phyloP scores from a whole-genome alignment of 2,797 vertebrate species.

The Bradypodion ventrale region DNA sequence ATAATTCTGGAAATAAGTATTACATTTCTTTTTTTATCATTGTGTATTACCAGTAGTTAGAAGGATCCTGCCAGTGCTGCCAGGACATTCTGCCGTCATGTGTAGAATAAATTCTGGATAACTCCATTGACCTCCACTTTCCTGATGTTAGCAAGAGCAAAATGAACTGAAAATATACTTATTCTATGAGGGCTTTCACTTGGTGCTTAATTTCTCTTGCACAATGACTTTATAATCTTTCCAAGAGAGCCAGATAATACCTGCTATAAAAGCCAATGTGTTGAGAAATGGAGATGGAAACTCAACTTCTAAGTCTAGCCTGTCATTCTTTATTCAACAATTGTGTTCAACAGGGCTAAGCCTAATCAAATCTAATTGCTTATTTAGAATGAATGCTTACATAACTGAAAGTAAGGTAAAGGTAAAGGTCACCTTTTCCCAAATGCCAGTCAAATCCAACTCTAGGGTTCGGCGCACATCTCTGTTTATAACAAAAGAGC shows the following conservation, averaged over 20 bases:
- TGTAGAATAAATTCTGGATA: constrained; percentile 33
- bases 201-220: background rate
- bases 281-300: background rate
- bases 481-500: too few relatives aligned
- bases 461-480: too few relatives aligned
- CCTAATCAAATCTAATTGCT: background rate
- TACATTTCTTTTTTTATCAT: constrained; percentile 17
- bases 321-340: background rate
- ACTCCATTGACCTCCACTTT: constrained; percentile 27
- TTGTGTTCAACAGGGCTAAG: background rate
- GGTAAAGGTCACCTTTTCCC: too few relatives aligned
- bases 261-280: background rate
- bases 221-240: background rate
- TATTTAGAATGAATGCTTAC: background rate
- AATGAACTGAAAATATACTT: constrained; percentile 8
- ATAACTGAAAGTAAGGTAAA: too few relatives aligned
- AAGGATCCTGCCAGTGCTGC: constrained; percentile 22
- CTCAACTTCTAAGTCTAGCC: background rate
- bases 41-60: constrained; percentile 19
- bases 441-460: too few relatives aligned
- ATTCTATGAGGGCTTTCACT: background rate
- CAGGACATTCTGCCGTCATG: constrained; percentile 13
- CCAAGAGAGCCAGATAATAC: background rate
- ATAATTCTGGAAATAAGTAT: constrained; percentile 35
- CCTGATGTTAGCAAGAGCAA: background rate